Base-by-base conservation (phyloP, 2,113 vertebrate species). In the Synchiropus splendidus region DNA sequence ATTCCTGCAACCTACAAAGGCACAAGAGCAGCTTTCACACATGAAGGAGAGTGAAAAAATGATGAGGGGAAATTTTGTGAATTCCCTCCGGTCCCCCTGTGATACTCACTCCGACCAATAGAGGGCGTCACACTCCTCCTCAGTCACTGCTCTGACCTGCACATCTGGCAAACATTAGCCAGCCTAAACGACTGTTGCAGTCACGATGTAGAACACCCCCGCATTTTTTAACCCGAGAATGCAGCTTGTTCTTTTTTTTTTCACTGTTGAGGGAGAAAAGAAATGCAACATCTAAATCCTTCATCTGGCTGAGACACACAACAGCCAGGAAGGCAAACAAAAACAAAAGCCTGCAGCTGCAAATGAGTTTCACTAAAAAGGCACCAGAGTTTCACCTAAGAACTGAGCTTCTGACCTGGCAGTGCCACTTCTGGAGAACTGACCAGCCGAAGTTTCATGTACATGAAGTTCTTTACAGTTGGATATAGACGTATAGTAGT, bases 161-260 rank as follows among this genome's bases (percentile, higher is more conserved):
- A 79, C 78, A 83, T 83, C 80, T 83, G 78, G 78, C 64, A 83
- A 73, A 65, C 64, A 79, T 80, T 83, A 81, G 54, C 51, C 39
- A 32, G 64, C 31, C 60, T 52, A 72, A 76, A 75, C 35, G 67
- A 82, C 45, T 39, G 72, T 46, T 73, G 68, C 65, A 77, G 63
- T 62, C 9, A 36, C 67, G 74, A 79, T 78, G 74, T 53, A 58
- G 49, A 75, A 79, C 76, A 79, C 76, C 72, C 74, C 70, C 66
- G 14, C 76, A 72, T 78, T 76, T 68, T 60, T 68, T 12, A 67
- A 69, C 62, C 37, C 11, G 36, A 58, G 39, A 68, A 58, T 43
- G 58, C 47, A 31, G 15, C 10, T 39, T 18, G 17, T 5, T 18
- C 18, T 21, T 18, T 40, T 42, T 42, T 42, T 12, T 36, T 36